Evolutionary conservation across 2,113 vertebrate genomes (phyloP).

Genomic region (Cyprichromis sp.): DNA sequence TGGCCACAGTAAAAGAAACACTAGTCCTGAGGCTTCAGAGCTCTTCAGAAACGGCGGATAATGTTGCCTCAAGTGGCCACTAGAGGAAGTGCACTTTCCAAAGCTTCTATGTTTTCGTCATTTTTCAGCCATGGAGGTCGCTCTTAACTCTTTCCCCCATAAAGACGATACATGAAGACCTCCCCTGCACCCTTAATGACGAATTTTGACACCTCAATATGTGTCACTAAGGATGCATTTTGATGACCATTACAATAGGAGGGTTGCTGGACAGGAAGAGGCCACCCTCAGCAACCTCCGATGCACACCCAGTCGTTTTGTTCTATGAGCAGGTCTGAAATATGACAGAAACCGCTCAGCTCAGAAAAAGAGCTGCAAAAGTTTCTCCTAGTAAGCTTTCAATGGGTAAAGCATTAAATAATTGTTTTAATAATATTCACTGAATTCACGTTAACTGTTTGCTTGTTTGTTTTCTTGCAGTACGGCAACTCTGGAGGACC

Average conservation of each 20-base stretch:
- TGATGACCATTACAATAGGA: not conserved
- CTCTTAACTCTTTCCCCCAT: not conserved
- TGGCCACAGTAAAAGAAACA: not conserved
- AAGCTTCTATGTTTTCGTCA: not conserved
- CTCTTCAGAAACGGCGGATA: not conserved
- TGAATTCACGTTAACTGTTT: not conserved
- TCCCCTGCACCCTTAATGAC: not conserved
- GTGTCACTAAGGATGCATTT: not conserved
- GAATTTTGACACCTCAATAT: not conserved
- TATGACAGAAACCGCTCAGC: not conserved
- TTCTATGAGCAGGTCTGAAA: not conserved
- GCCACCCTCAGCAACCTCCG: not conserved
- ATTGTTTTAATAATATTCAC: not conserved
- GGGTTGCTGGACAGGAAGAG: not conserved
- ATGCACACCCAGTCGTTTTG: not conserved
- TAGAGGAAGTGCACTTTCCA: not conserved
- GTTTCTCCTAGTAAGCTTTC: not conserved
- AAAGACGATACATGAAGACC: not conserved
- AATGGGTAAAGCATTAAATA: not conserved
- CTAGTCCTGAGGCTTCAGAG: rapidly evolving
- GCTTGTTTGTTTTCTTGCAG: conserved; percentile 71
- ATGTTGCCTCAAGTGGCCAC: not conserved
- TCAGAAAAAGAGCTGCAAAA: not conserved
- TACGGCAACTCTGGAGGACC: conserved; percentile 97
- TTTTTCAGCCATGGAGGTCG: not conserved